Base-by-base conservation (phyloP, 1,140 invertebrate species). In the Anagrus nilaparvatae region DNA sequence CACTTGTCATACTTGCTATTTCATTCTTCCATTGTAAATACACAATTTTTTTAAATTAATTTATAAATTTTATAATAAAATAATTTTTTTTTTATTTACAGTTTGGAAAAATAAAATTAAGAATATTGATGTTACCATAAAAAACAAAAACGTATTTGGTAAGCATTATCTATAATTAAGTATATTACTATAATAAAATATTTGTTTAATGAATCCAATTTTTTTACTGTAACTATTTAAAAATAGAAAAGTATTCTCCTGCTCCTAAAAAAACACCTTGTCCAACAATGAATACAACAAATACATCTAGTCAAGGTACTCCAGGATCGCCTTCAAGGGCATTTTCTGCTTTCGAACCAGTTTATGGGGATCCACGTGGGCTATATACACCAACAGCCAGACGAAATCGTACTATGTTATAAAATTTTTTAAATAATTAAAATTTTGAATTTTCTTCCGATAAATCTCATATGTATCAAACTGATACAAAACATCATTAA, bases 361-460 rank as follows among this genome's bases (percentile, higher is more conserved):
- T 67, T 27, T 67, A 67, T 28, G 63, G 63, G 7, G 63, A 65
- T 41, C 63, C 63, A 24, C 49, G 63, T 40, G 52, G 58, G 36
- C 63, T 56, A 45, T 63, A 59, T 19, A 61, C 62, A 3, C 56
- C 63, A n/a, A 58, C 54, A 17, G 36, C 49, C 0, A 56, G 62
- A 42, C 50, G 61, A 45, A 63, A 58, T n/a, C 55, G 50, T 46
- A 56, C 48, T 31, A 37, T 12, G 12, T 27, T 47, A 25, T 47
- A 47, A 39, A 28, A 28, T 18, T 30, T n/a, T 6, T n/a, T n/a
- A n/a, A n/a, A n/a, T n/a, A n/a, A n/a, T n/a, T n/a, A n/a, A n/a
- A n/a, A n/a, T n/a, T n/a, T n/a, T n/a, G n/a, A n/a, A n/a, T n/a
- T n/a, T n/a, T n/a, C n/a, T n/a, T n/a, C n/a, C 50, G 36, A 44